These are phyloP conservation scores for Chloropsis hardwickii DNA, from an alignment of 2,113 vertebrate genomes.

Conservation along the genomic window DNA sequence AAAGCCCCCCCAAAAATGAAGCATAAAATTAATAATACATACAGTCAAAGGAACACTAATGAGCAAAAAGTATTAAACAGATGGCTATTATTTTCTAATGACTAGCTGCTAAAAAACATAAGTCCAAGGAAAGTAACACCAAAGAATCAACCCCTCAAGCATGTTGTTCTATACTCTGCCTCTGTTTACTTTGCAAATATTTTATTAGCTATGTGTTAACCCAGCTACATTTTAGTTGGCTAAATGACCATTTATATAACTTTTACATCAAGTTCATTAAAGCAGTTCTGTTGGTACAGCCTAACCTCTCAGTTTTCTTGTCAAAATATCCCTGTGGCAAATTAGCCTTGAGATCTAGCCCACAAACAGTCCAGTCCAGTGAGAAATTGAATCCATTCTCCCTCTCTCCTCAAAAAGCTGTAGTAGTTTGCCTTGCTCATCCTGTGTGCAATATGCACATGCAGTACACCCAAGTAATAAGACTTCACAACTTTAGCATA, in stretches of 20 bases:
- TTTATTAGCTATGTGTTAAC: neutral
- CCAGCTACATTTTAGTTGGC: neutral
- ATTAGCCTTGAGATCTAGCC: neutral
- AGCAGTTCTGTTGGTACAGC: neutral
- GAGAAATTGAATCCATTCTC: neutral
- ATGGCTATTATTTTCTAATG: neutral
- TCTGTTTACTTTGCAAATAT: neutral
- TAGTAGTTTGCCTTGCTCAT: neutral
- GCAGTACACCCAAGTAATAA: neutral
- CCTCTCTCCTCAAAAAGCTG: neutral
- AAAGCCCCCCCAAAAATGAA: neutral
- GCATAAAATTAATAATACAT: neutral
- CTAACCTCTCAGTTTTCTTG: neutral
- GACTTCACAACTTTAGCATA: neutral
- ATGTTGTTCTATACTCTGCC: neutral
- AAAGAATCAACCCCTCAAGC: neutral
- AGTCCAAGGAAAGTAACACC: neutral
- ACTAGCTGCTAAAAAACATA: neutral
- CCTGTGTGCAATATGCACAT: too few species aligned
- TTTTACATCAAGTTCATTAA: neutral
- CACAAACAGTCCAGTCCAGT: neutral
- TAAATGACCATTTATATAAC: neutral
- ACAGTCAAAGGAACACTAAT: neutral
- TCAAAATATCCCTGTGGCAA: neutral
- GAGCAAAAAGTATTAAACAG: neutral